phyloP scores from a whole-genome alignment of 2,113 vertebrate species.

The Lonchura striata region DNA sequence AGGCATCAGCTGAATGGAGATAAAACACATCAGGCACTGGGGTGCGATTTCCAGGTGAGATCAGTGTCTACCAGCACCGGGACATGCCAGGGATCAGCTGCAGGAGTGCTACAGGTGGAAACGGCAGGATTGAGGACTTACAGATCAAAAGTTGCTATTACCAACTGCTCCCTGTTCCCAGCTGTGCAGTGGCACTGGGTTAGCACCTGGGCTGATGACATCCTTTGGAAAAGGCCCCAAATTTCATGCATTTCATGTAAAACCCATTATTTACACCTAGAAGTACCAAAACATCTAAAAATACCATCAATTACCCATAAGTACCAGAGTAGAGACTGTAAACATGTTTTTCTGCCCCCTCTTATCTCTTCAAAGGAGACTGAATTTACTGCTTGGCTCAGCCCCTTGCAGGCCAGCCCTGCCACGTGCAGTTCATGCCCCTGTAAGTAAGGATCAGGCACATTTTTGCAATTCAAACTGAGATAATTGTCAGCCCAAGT shows the following conservation, averaged over 20 bases:
- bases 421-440: neutral
- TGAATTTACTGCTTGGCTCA: neutral
- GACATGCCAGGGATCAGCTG: neutral
- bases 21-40: slow-evolving; percentile 15
- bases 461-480: neutral
- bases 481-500: neutral
- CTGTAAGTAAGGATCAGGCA: neutral
- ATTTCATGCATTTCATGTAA: neutral
- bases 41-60: slow-evolving; percentile 8
- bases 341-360: slow-evolving; percentile 20
- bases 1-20: slow-evolving; percentile 49
- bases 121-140: neutral
- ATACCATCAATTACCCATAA: neutral
- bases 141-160: neutral
- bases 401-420: neutral
- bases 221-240: neutral
- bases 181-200: neutral
- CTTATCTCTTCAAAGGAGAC: neutral
- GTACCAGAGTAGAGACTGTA: neutral
- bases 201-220: neutral
- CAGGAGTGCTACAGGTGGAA: neutral
- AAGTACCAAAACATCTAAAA: slow-evolving; percentile 16
- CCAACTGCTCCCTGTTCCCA: neutral
- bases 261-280: slow-evolving; percentile 14
- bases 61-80: neutral